Conservation (phyloP, 2,113 vertebrate species). For the Cathartes aura region DNA sequence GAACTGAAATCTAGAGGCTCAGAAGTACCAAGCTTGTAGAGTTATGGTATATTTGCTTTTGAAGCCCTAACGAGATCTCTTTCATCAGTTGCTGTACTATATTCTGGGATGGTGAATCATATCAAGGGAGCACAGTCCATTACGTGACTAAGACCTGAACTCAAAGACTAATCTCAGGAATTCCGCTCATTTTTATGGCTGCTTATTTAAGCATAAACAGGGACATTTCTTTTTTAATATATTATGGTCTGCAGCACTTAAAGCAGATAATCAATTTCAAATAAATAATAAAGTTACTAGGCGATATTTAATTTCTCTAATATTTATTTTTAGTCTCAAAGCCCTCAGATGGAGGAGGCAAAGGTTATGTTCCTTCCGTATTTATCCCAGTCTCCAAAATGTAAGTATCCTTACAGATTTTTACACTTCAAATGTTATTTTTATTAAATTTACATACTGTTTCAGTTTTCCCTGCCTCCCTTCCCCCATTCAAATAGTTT, state of each 20-base stretch:
- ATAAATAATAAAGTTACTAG: neutral
- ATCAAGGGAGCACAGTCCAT: neutral
- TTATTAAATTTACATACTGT: neutral
- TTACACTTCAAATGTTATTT: neutral
- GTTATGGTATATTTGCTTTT: neutral
- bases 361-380: constrained; percentile 89
- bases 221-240: neutral
- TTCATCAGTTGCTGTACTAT: neutral
- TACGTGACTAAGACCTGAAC: neutral
- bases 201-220: neutral
- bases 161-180: neutral
- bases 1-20: neutral
- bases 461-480: neutral
- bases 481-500: neutral
- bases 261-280: neutral
- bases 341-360: constrained; percentile 78
- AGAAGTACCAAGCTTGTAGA: neutral
- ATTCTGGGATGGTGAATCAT: neutral
- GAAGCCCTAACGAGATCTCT: accelerated
- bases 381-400: constrained; percentile 94
- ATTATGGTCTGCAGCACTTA: neutral
- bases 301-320: neutral
- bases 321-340: constrained; percentile 72
- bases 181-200: neutral
- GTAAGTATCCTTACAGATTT: constrained; percentile 77